Conservation (phyloP, 2,113 vertebrate genomes). For the Ceratotherium simum region DNA sequence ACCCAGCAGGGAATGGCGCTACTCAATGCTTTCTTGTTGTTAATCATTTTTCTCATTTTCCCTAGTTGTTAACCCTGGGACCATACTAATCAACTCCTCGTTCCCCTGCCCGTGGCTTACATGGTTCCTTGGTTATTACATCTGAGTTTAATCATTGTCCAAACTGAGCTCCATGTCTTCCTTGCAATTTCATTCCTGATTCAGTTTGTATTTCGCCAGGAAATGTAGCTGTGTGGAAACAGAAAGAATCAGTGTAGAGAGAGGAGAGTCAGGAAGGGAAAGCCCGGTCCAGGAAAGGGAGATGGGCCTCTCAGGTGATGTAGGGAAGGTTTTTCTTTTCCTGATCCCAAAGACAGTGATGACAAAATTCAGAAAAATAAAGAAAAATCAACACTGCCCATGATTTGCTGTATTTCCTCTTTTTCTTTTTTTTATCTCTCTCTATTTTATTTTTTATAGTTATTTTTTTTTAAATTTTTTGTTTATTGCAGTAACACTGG, state of each 20-base stretch:
- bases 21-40: constrained; percentile 67
- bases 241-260: constrained; percentile 48
- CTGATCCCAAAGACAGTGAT: not conserved
- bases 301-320: not conserved
- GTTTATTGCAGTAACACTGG: too few relatives aligned
- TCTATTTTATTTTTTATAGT: too few relatives aligned
- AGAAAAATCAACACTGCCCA: not conserved
- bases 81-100: constrained; percentile 73
- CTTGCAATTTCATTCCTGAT: constrained; percentile 67
- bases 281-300: not conserved
- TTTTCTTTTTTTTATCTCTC: not conserved
- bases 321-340: not conserved
- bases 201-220: constrained; percentile 69
- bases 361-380: not conserved
- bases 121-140: constrained; percentile 75
- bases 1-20: constrained; percentile 51
- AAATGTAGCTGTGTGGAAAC: constrained; percentile 55
- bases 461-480: too few relatives aligned
- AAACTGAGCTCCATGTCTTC: constrained; percentile 66
- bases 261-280: not conserved
- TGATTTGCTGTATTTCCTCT: not conserved
- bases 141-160: constrained; percentile 79
- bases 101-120: constrained; percentile 73
- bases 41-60: constrained; percentile 82
- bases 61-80: constrained; percentile 73